Evolutionary conservation across 1,140 invertebrate genomes (phyloP).

Genomic region (Tyrophagus putrescentiae): DNA sequence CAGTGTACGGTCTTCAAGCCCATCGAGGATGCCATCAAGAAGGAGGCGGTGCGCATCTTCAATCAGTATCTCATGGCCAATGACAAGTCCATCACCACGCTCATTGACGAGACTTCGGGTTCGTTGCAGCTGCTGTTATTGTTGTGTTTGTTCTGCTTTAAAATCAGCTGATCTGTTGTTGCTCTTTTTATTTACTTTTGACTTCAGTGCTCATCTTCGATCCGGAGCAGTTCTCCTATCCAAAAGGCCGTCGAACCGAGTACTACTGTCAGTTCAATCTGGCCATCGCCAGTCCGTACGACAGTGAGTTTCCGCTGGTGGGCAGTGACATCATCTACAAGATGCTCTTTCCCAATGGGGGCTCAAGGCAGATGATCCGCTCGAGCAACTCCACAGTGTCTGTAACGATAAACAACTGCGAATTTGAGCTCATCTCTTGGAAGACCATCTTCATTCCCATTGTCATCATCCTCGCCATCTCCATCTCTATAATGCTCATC

Average conservation of each 20-base stretch:
- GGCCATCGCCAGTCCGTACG: background rate
- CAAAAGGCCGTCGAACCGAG: background rate
- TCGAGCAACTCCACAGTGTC: too few species aligned
- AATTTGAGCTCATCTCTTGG: background rate
- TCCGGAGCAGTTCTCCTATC: background rate
- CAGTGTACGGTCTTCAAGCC: background rate
- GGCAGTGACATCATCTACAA: background rate
- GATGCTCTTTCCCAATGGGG: conserved; percentile 16
- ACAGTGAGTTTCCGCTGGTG: conserved; percentile 5
- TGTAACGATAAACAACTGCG: background rate
- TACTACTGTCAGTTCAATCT: conserved; percentile 2
- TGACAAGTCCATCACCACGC: background rate
- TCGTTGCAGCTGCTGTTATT: background rate
- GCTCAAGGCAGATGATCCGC: too few species aligned
- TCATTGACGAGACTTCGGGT: background rate
- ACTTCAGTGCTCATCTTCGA: background rate
- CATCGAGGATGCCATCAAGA: background rate
- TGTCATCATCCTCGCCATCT: background rate
- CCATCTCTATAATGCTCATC: background rate
- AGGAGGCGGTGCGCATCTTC: background rate
- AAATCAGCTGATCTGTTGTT: background rate
- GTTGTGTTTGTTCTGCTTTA: too few species aligned
- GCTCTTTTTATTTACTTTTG: too few species aligned
- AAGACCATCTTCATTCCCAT: background rate
- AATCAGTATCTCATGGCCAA: background rate